Evolutionary conservation across 2,888 invertebrate genomes (phyloP).

Genomic region (Archaeoteleia sp.): DNA sequence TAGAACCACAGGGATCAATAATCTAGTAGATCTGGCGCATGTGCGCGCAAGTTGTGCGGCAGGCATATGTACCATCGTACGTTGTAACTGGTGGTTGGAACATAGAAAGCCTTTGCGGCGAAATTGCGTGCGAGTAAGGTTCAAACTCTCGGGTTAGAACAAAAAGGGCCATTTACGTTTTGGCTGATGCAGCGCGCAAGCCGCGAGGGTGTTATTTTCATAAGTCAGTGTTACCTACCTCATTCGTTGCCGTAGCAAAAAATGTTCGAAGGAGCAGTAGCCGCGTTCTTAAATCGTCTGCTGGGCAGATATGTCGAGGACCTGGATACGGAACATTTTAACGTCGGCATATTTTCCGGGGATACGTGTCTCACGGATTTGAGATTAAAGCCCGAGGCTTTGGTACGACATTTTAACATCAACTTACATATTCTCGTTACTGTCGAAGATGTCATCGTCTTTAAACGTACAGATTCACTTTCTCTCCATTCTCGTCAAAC

Average conservation of each 20-base stretch:
- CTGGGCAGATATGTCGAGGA: slow-evolving; percentile 89
- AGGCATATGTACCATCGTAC: slow-evolving; percentile 9
- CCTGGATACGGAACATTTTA: slow-evolving; percentile 87
- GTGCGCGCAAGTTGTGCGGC: slow-evolving; percentile 38
- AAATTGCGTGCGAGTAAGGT: too few species aligned
- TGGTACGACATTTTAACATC: too few species aligned
- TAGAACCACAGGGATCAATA: slow-evolving; percentile 57
- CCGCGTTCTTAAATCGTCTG: slow-evolving; percentile 86
- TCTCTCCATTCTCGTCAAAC: too few species aligned
- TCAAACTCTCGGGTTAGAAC: too few species aligned
- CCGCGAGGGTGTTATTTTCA: slow-evolving; percentile 28
- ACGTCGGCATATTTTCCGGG: slow-evolving; percentile 89
- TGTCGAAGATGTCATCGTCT: too few species aligned
- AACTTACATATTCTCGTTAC: too few species aligned
- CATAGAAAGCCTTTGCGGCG: neutral
- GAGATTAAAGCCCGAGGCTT: slow-evolving; percentile 86
- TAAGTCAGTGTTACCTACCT: neutral
- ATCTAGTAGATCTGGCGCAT: slow-evolving; percentile 60
- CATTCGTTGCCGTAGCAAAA: slow-evolving; percentile 6
- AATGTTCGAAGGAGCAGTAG: slow-evolving; percentile 88
- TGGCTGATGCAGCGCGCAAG: too few species aligned
- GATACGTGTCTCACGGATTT: slow-evolving; percentile 86
- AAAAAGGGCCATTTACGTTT: too few species aligned
- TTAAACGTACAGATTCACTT: too few species aligned
- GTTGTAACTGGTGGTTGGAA: slow-evolving; percentile 30